Evolutionary conservation across 2,113 vertebrate species (phyloP), one percentile per base, ranked within the genome.

Genomic region (Gallinago undulata): DNA sequence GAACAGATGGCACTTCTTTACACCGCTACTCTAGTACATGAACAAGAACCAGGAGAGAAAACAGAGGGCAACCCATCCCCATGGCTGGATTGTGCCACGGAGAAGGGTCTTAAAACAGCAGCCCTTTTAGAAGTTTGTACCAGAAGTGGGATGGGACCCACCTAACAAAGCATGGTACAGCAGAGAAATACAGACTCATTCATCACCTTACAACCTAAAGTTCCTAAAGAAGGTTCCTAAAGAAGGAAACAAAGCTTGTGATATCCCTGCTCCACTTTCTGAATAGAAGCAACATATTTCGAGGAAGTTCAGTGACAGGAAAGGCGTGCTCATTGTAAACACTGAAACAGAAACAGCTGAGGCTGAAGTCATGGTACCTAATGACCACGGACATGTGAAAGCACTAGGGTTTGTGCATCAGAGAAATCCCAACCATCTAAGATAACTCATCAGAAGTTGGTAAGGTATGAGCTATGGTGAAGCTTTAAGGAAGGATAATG

Each of bases 311-410:
- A 53, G 56, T 35, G 24, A 45, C 1, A 51, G 28, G 17, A 41
- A 75, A 76, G 62, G 76, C 13, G 8, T 37, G 24, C 18, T 66
- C 13, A 24, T 17, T 21, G 27, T 41, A 82, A 85, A 60, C 39
- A 77, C 15, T 2, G 6, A 33, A 76, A 81, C 11, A 43, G 53
- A 89, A 79, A 50, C 43, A 48, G 39, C 28, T 22, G 57, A 55
- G 30, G 50, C 18, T 41, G 62, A 69, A 69, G 19, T 37, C 8
- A 16, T 51, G 45, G 56, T 57, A n/a, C 28, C 41, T 59, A 31
- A 39, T 31, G 68, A 45, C 23, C 27, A 39, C 0, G 0, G 41
- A 43, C 64, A 77, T 2, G 8, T 1, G 1, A 59, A 81, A 82
- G 21, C 39, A 60, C 30, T 30, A 37, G 30, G 45, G 37, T 77